These are phyloP conservation scores for Ectemnius cavifrons DNA, from an alignment of 2,888 invertebrate genomes.

Conservation along the genomic window DNA sequence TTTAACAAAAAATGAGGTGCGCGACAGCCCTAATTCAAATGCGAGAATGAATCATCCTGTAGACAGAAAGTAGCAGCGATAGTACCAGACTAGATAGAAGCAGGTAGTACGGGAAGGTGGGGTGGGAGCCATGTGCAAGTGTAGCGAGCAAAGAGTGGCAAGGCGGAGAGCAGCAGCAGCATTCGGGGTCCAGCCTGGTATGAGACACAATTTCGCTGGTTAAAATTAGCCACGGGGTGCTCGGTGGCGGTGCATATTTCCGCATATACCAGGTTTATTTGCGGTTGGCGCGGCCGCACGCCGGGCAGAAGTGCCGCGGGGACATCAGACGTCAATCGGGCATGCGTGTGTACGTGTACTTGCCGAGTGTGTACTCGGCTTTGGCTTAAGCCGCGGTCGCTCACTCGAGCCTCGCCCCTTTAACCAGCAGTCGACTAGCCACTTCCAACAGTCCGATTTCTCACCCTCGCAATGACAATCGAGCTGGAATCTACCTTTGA, in stretches of 20 bases:
- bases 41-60: no score
- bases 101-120: no score
- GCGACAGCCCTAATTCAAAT: no score
- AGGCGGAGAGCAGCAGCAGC: constrained; percentile 57
- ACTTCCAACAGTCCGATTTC: no score
- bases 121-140: constrained; percentile 23
- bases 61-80: no score
- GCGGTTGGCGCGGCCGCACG: constrained; percentile 54
- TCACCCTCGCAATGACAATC: no score
- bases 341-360: no score
- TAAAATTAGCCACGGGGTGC: constrained; percentile 71
- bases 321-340: constrained; percentile 63
- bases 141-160: constrained; percentile 12
- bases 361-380: constrained; percentile 24
- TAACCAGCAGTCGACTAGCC: neutral
- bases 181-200: constrained; percentile 61
- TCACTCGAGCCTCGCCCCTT: constrained; percentile 50
- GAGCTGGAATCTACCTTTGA: no score
- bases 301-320: constrained; percentile 60
- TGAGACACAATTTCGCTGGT: constrained; percentile 73
- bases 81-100: no score
- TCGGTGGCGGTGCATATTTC: constrained; percentile 74
- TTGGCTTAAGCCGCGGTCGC: constrained; percentile 49
- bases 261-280: constrained; percentile 75
- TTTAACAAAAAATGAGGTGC: no score